Evolutionary conservation across 2,888 invertebrate genomes (phyloP).

Genomic region (Zaprionus lineosus): DNA sequence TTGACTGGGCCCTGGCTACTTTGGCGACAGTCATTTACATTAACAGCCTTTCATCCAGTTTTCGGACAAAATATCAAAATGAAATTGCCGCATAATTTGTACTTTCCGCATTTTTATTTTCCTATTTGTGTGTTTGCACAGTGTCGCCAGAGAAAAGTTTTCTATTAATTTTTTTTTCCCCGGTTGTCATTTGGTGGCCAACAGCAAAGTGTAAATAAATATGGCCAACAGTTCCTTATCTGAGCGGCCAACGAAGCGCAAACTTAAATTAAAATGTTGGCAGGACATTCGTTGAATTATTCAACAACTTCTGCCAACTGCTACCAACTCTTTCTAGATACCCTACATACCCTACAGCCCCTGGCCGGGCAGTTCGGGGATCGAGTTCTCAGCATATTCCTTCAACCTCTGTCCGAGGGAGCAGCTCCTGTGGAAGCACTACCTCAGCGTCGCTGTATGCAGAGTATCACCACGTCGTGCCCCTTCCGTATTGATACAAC

Average conservation of each 20-base stretch:
- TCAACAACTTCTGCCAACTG: constrained; percentile 68
- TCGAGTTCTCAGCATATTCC: too few species aligned
- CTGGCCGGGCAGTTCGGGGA: too few species aligned
- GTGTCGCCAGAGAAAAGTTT: constrained; percentile 53
- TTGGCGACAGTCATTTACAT: constrained; percentile 72
- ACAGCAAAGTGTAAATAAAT: constrained; percentile 74
- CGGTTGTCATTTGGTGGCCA: constrained; percentile 60
- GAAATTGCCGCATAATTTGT: constrained; percentile 79
- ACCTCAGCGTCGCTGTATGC: too few species aligned
- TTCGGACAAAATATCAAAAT: constrained; percentile 73
- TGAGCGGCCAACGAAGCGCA: constrained; percentile 68
- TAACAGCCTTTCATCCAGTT: constrained; percentile 75
- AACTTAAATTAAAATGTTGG: constrained; percentile 79
- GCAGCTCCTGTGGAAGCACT: too few species aligned
- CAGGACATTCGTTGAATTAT: constrained; percentile 79
- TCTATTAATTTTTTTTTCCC: constrained; percentile 71
- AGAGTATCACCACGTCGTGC: too few species aligned
- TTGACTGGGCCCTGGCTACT: constrained; percentile 33
- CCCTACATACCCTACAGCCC: too few species aligned
- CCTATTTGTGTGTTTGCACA: constrained; percentile 51
- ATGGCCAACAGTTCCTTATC: constrained; percentile 66
- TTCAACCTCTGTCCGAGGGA: too few species aligned
- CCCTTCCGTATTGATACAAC: constrained; percentile 6
- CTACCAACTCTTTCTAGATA: constrained; percentile 59
- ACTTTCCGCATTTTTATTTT: constrained; percentile 61